A percentile compares a stretch with the other conserved stretches of the same genome.
phyloP scores from a whole-genome alignment of 2,888 invertebrate genomes.

The Tuta absoluta region DNA sequence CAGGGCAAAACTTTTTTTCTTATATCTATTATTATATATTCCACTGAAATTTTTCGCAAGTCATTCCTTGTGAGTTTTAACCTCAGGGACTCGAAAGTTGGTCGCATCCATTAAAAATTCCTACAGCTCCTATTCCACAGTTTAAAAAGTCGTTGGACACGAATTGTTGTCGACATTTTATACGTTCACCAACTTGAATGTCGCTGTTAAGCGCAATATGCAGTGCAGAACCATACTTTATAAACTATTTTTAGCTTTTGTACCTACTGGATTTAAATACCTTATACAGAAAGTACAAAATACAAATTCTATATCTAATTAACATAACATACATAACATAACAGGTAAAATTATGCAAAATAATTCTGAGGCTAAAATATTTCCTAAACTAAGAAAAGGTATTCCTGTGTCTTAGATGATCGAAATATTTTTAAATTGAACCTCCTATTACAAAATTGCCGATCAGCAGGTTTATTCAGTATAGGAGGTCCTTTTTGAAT shows the following conservation, averaged over 20 bases:
- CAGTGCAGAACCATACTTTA: not conserved
- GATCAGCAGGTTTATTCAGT: too few relatives aligned
- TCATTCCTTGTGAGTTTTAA: not conserved
- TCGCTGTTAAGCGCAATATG: not conserved
- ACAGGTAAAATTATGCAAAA: too few relatives aligned
- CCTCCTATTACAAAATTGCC: too few relatives aligned
- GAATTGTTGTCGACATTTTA: conserved; percentile 1
- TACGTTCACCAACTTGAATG: not conserved
- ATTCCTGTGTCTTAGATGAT: too few relatives aligned
- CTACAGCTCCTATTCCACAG: conserved; percentile 3
- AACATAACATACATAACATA: too few relatives aligned
- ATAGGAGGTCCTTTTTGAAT: too few relatives aligned
- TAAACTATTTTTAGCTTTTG: not conserved
- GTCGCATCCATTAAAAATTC: conserved; percentile 16
- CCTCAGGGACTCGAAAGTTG: conserved; percentile 5
- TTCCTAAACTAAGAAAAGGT: too few relatives aligned
- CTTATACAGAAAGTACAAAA: too few relatives aligned
- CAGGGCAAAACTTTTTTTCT: not conserved
- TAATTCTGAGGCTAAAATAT: too few relatives aligned
- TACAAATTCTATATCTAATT: too few relatives aligned
- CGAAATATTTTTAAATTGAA: too few relatives aligned
- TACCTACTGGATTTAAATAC: too few relatives aligned
- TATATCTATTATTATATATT: not conserved
- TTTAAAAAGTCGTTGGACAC: conserved; percentile 17
- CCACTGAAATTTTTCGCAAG: not conserved